These are phyloP conservation scores for Thalassophryne amazonica DNA, from an alignment of 2,797 vertebrate species.

Conservation along the genomic window DNA sequence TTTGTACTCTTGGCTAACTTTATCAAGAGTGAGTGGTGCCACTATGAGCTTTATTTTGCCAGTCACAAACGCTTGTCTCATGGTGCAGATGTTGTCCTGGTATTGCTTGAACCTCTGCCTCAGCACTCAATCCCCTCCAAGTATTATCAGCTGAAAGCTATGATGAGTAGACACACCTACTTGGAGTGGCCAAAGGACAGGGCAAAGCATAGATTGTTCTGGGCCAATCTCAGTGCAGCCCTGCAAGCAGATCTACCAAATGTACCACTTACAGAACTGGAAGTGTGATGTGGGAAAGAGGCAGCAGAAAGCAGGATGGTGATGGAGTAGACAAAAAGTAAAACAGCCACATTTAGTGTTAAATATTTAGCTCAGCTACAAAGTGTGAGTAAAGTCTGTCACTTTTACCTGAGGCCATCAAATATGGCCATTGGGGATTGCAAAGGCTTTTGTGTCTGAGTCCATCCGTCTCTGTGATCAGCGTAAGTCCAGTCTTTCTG, in stretches of 20 bases:
- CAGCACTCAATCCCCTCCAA: slow-evolving; percentile 81
- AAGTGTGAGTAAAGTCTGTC: too few species aligned
- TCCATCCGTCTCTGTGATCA: too few species aligned
- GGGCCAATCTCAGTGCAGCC: slow-evolving; percentile 85
- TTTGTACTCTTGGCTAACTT: slow-evolving; percentile 90
- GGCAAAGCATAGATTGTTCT: slow-evolving; percentile 83
- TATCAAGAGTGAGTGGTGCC: slow-evolving; percentile 92
- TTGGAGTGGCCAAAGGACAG: slow-evolving; percentile 88
- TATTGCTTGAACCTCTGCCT: slow-evolving; percentile 86
- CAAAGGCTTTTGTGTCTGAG: too few species aligned
- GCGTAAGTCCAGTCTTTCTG: too few species aligned
- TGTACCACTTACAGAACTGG: background rate
- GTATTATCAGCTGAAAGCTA: slow-evolving; percentile 85
- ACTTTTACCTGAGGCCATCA: too few species aligned
- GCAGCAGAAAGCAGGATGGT: background rate
- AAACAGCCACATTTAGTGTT: too few species aligned
- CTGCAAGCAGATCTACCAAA: slow-evolving; percentile 67
- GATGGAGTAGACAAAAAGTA: background rate
- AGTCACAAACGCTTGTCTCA: slow-evolving; percentile 82
- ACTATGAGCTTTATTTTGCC: slow-evolving; percentile 93
- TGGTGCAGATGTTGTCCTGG: slow-evolving; percentile 81
- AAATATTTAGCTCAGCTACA: too few species aligned
- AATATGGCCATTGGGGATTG: too few species aligned
- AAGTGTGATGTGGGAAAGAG: slow-evolving; percentile 3
- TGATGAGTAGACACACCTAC: slow-evolving; percentile 85